A percentile compares a stretch with the other conserved stretches of the same genome.
phyloP scores from a whole-genome alignment of 2,888 invertebrate species.

The Choreutis nemorana region DNA sequence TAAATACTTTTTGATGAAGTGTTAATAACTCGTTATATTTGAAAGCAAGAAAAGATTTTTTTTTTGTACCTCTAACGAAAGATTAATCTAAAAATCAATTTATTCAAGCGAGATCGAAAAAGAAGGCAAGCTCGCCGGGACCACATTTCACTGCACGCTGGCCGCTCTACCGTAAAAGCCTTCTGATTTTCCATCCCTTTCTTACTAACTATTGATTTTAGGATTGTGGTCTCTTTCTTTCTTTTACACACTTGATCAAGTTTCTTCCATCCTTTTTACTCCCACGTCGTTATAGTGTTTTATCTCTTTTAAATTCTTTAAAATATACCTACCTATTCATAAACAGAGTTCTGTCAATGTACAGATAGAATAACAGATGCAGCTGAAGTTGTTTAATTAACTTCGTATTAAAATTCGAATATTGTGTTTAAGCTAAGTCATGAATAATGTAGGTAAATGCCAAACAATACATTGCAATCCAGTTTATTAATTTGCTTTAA shows the following conservation, averaged over 20 bases:
- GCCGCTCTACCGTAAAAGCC: conserved; percentile 65
- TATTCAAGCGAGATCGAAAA: conserved; percentile 61
- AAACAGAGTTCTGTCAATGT: too few relatives aligned
- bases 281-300: conserved; percentile 58
- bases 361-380: too few relatives aligned
- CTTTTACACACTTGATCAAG: conserved; percentile 50
- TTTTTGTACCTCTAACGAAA: conserved; percentile 22
- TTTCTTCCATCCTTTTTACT: conserved; percentile 63
- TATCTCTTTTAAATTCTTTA: conserved; percentile 60
- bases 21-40: conserved; percentile 4
- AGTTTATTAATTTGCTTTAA: too few relatives aligned
- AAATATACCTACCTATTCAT: too few relatives aligned
- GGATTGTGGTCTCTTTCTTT: conserved; percentile 25
- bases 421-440: too few relatives aligned
- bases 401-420: too few relatives aligned
- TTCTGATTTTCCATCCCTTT: conserved; percentile 47
- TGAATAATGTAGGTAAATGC: too few relatives aligned
- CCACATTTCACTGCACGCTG: conserved; percentile 61
- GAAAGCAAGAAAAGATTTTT: conserved; percentile 3
- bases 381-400: too few relatives aligned
- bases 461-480: too few relatives aligned
- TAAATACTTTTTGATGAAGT: too few relatives aligned
- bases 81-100: conserved; percentile 62
- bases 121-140: conserved; percentile 42
- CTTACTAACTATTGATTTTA: conserved; percentile 20